phyloP scores from a whole-genome alignment of 1,140 invertebrate species.

The Sitodiplosis mosellana region DNA sequence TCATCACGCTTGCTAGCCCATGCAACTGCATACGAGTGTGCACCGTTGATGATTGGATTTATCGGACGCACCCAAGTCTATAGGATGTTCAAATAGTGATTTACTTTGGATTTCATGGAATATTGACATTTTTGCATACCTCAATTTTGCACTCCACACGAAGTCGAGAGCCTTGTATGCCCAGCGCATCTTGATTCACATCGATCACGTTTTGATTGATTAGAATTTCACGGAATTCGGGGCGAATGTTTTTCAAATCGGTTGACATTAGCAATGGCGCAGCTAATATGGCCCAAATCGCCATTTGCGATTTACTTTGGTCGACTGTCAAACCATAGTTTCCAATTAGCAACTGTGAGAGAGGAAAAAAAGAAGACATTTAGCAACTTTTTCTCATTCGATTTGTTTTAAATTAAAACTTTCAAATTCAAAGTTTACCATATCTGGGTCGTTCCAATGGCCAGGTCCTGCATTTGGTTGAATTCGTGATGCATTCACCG shows the following conservation, averaged over 20 bases:
- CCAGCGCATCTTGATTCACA: slow-evolving; percentile 71
- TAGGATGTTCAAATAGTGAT: slow-evolving; percentile 13
- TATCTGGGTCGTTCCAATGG: slow-evolving; percentile 84
- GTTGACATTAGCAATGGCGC: slow-evolving; percentile 78
- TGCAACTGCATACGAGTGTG: slow-evolving; percentile 75
- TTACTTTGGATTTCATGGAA: background rate
- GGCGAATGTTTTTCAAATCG: slow-evolving; percentile 53
- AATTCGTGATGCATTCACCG: slow-evolving; percentile 50
- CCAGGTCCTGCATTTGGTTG: slow-evolving; percentile 59
- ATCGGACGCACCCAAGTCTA: slow-evolving; percentile 76
- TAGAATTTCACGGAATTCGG: slow-evolving; percentile 56
- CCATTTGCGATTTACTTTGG: slow-evolving; percentile 74
- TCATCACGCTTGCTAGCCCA: slow-evolving; percentile 66
- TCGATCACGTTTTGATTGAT: slow-evolving; percentile 32
- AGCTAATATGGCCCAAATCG: slow-evolving; percentile 75
- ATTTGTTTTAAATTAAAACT: background rate
- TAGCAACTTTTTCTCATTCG: background rate
- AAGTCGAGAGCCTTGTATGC: slow-evolving; percentile 32
- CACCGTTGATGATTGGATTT: slow-evolving; percentile 44
- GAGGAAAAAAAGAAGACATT: too few species aligned
- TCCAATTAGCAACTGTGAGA: slow-evolving; percentile 55
- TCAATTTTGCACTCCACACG: slow-evolving; percentile 65
- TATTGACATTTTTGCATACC: slow-evolving; percentile 14
- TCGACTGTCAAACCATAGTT: slow-evolving; percentile 71
- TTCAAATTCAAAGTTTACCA: slow-evolving; percentile 34